Conservation (phyloP, 2,113 vertebrate genomes). For the Odocoileus virginianus region DNA sequence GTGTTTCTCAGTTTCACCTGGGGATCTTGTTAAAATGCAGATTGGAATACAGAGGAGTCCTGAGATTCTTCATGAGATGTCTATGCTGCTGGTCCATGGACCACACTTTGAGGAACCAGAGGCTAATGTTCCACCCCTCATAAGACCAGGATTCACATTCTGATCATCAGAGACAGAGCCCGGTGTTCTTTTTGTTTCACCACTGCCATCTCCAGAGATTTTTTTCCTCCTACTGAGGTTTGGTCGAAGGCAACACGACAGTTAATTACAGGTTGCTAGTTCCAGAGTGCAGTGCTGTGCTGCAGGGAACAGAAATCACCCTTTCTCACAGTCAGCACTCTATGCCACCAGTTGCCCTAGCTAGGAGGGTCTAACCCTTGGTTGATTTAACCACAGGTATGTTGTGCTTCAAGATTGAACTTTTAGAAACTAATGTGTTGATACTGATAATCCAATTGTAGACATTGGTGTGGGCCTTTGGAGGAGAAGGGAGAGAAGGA, state of each 20-base stretch:
- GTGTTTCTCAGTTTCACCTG: neutral
- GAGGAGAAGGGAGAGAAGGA: slow-evolving; percentile 4
- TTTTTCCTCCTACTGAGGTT: slow-evolving; percentile 3
- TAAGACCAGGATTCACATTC: neutral
- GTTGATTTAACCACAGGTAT: neutral
- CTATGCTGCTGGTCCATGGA: neutral
- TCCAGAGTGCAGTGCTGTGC: slow-evolving; percentile 7
- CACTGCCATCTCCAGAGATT: slow-evolving; percentile 1
- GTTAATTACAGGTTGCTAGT: slow-evolving; percentile 53
- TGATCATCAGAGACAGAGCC: neutral
- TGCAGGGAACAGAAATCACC: slow-evolving; percentile 53
- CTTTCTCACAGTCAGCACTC: slow-evolving; percentile 23
- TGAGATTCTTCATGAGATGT: neutral
- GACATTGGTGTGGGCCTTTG: neutral
- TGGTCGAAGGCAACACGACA: slow-evolving; percentile 19
- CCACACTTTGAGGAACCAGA: neutral
- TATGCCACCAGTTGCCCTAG: neutral
- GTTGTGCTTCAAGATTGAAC: neutral
- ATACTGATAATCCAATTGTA: neutral
- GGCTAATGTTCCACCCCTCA: neutral
- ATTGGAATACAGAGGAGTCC: neutral
- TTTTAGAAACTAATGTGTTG: slow-evolving; percentile 12
- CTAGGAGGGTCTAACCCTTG: slow-evolving; percentile 12
- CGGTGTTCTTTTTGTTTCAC: neutral
- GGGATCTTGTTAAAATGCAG: slow-evolving; percentile 26